Evolutionary conservation across 2,797 vertebrate genomes (phyloP).

Genomic region (Leptatherina wallacei): DNA sequence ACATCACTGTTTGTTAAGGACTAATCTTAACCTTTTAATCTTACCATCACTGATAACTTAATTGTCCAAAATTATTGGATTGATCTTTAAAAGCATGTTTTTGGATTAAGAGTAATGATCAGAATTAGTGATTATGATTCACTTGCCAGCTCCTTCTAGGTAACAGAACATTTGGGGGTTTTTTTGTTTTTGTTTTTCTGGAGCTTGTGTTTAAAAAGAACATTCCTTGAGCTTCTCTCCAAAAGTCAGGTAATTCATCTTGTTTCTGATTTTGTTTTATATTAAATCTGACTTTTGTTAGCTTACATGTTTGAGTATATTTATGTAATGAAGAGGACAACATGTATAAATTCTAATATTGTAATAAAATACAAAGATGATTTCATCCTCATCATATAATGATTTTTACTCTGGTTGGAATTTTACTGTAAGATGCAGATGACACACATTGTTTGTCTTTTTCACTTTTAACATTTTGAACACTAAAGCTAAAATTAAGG

Average conservation of each 20-base stretch:
- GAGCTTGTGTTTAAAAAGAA: slow-evolving; percentile 42
- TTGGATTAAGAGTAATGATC: slow-evolving; percentile 22
- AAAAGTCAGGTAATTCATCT: slow-evolving; percentile 55
- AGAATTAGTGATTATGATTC: background rate
- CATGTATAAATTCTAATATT: slow-evolving; percentile 73
- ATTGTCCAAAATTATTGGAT: slow-evolving; percentile 12
- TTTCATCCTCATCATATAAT: slow-evolving; percentile 33
- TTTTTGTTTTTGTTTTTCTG: slow-evolving; percentile 5
- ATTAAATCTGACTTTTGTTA: slow-evolving; percentile 64
- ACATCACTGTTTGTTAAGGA: slow-evolving; percentile 17
- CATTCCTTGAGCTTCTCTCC: slow-evolving; percentile 63
- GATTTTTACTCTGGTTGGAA: background rate
- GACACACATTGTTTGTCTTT: background rate
- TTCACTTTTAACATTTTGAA: background rate
- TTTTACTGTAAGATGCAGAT: background rate
- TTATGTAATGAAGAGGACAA: slow-evolving; percentile 70
- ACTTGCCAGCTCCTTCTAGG: background rate
- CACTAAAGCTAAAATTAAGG: background rate
- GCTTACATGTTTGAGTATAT: slow-evolving; percentile 72
- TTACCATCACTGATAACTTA: slow-evolving; percentile 24
- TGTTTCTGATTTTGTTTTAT: slow-evolving; percentile 52
- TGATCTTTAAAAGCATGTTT: slow-evolving; percentile 13
- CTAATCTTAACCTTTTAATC: slow-evolving; percentile 20
- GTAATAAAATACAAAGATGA: slow-evolving; percentile 71
- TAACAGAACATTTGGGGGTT: background rate